Base-by-base conservation (phyloP, 1,140 invertebrate species). In the Hyposmocoma kahamanoa region DNA sequence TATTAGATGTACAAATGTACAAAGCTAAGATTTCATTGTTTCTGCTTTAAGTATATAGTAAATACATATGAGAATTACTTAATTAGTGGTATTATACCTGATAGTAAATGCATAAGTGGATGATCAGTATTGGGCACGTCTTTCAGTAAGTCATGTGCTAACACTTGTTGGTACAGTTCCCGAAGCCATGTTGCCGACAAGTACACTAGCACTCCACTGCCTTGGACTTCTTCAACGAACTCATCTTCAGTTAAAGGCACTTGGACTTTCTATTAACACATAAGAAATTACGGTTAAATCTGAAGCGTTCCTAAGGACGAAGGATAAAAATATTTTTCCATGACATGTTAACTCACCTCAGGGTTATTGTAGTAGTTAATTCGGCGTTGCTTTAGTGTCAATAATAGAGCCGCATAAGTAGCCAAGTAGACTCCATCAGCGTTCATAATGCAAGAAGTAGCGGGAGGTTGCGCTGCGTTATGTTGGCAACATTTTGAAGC, bases 341-440 rank as follows among this genome's bases (percentile, higher is more conserved):
- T n/a, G n/a, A n/a, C n/a, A n/a, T n/a, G n/a, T n/a, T n/a, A n/a
- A n/a, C 83, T 84, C 80, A 94, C 93, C 51, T 85, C 86, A 44
- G 90, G 87, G 59, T 90, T 86, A 36, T 90, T 89, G 70, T 97
- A 97, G 75, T 94, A 96, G 44, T 93, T 91, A 30, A 88, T 88
- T 53, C 91, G 88, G 34, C 94, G 91, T 3, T 97, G 87, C 70
- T 94, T 95, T 11, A 97, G 80, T 73, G 95, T 96, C 0, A 98
- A 84, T 24, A 95, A 78, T 15, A 98, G 82, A 1, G 94, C 92
- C 1, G 94, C 91, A 69, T 96, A 96, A 0, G 94, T 95, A 1
- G 96, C 94, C 43, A 97, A 86, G 77, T 98, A 98, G 41, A 98
- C 94, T 41, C 96, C 96, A 87, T 98, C 96, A 17, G 96, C 96